phyloP scores from a whole-genome alignment of 2,797 vertebrate genomes.

The Falco rusticolus region DNA sequence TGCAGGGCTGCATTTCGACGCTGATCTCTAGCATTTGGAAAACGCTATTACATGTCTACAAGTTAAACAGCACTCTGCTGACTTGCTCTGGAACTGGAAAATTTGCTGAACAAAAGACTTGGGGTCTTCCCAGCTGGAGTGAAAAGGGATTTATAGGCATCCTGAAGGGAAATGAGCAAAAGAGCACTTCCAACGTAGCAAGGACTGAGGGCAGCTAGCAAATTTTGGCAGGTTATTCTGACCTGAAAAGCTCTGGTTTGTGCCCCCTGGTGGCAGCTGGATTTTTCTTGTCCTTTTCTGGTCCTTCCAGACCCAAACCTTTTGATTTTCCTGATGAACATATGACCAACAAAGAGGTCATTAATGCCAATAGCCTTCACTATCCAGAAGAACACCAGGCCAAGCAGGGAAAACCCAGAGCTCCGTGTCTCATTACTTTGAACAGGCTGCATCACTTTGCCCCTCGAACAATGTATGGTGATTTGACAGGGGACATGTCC shows the following conservation, averaged over 20 bases:
- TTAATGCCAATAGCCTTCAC: not conserved
- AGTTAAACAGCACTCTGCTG: not conserved
- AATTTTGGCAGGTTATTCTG: not conserved
- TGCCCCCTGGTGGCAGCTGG: constrained; percentile 56
- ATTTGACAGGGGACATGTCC: not conserved
- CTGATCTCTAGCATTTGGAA: not conserved
- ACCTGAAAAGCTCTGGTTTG: not conserved
- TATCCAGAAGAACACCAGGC: not conserved
- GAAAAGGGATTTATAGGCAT: not conserved
- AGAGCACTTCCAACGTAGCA: not conserved
- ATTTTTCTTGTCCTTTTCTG: not conserved
- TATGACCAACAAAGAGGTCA: not conserved
- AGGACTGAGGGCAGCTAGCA: not conserved
- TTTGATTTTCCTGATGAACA: not conserved
- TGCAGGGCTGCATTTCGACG: not conserved
- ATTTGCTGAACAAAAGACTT: not conserved
- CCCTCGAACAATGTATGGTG: not conserved
- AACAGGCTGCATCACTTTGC: not conserved
- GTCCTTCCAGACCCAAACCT: not conserved
- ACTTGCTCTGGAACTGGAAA: not conserved
- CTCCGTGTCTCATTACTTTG: rapidly evolving
- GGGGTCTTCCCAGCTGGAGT: not conserved
- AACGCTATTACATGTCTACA: rapidly evolving
- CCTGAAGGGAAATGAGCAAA: not conserved
- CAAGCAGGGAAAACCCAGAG: not conserved